phyloP scores from a whole-genome alignment of 1,140 invertebrate genomes.

The Leptopilina clavipes region DNA sequence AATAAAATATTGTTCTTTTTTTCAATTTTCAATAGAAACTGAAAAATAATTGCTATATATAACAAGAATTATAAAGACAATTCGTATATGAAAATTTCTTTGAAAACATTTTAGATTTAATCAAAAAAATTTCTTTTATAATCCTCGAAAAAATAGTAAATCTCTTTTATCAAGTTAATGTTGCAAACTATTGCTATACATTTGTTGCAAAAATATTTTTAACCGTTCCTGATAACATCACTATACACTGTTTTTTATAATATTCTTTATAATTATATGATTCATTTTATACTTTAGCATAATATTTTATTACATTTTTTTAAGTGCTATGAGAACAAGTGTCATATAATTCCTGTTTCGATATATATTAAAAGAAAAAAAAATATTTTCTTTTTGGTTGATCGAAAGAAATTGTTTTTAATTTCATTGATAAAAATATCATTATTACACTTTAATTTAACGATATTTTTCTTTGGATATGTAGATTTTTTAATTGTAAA shows the following conservation, averaged over 20 bases:
- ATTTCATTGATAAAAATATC: neutral
- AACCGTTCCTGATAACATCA: slow-evolving; percentile 22
- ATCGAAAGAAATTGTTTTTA: neutral
- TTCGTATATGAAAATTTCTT: neutral
- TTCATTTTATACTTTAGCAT: slow-evolving; percentile 10
- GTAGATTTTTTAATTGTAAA: neutral
- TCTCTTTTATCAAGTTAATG: neutral
- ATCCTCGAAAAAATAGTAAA: neutral
- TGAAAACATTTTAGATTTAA: neutral
- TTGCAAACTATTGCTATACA: slow-evolving; percentile 6
- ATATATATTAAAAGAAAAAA: neutral
- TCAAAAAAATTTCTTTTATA: neutral
- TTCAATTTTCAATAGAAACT: neutral
- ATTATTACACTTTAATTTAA: neutral
- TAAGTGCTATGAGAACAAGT: slow-evolving; percentile 30
- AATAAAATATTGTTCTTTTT: too few species aligned
- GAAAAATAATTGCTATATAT: neutral
- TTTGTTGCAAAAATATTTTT: slow-evolving; percentile 21
- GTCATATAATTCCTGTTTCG: slow-evolving; percentile 8
- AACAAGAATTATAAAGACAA: neutral
- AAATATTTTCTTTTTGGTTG: neutral
- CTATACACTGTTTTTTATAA: neutral
- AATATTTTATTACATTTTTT: slow-evolving; percentile 14
- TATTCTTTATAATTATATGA: neutral
- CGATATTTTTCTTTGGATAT: slow-evolving; percentile 13